phyloP scores from a whole-genome alignment of 92 coral and sea anemone genomes.

The Siderastrea radians region DNA sequence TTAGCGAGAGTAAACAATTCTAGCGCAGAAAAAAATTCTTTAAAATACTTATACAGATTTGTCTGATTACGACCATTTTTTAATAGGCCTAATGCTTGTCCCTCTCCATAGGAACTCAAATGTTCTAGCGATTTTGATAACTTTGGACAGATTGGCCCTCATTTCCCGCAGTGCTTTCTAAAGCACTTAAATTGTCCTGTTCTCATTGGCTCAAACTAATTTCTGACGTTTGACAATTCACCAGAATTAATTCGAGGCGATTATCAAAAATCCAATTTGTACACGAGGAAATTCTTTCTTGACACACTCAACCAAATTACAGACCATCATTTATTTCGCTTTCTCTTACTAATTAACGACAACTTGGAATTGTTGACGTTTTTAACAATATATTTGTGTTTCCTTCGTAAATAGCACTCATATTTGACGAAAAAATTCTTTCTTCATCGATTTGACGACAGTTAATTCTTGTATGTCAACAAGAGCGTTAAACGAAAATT shows the following conservation, averaged over 20 bases:
- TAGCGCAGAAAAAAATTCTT: neutral
- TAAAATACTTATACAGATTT: constrained; percentile 20
- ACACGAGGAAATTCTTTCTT: constrained; percentile 21
- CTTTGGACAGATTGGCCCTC: constrained; percentile 30
- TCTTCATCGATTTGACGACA: neutral
- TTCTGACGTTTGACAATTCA: constrained; percentile 34
- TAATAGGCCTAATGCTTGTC: constrained; percentile 3
- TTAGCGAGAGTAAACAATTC: constrained; percentile 34
- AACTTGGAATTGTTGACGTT: constrained; percentile 1
- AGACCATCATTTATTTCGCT: constrained; percentile 28
- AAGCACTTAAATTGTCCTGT: constrained; percentile 22
- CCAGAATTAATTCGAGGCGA: constrained; percentile 31
- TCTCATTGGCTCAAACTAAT: constrained; percentile 30
- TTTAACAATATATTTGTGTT: constrained; percentile 19
- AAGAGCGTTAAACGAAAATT: neutral
- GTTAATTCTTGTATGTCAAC: neutral
- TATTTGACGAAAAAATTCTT: neutral
- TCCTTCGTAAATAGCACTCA: constrained; percentile 8
- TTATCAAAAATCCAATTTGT: constrained; percentile 37
- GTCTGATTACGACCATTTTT: constrained; percentile 17
- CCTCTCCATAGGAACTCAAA: constrained; percentile 44
- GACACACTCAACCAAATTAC: constrained; percentile 34
- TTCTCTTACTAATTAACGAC: constrained; percentile 22
- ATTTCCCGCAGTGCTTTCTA: constrained; percentile 54
- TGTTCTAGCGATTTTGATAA: constrained; percentile 41